Evolutionary conservation across 2,797 vertebrate species (phyloP), one percentile per base, ranked within the genome.

Genomic region (Thunnus albacares): DNA sequence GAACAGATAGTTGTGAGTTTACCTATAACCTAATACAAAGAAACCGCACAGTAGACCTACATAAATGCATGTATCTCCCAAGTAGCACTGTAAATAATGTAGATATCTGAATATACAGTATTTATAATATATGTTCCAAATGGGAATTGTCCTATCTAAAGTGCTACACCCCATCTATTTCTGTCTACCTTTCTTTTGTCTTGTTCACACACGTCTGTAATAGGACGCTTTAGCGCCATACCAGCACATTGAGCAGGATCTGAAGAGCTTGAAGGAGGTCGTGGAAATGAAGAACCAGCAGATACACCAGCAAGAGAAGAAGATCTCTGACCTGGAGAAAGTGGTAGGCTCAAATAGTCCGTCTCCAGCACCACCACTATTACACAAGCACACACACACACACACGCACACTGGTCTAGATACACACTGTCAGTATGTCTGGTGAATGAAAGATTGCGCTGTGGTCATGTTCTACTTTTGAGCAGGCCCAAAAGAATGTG

Each of bases 271-370:
- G 81, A 98, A 97, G 86, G 97, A 98, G 62, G 96, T 99, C 56
- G 92, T 99, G 53, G 97, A 99, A 91, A 97, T 99, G 97, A 99
- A 99, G 93, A 99, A 98, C 91, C 96, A 97, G 79, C 97, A 98
- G 82, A 99, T 99, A 79, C 98, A 98, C 86, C 95, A 98, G 59
- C 98, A 99, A 75, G 98, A 99, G 82, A 97, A 96, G 90, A 97
- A 96, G 90, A 99, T 99, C 28, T 94, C 97, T 45, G 97, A 99
- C 64, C 91, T 99, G 79, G 97, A 99, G 89, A 99, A 96, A 95
- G 96, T 99, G 96, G 98, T 99, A 95, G 95, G 96, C 92, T 94
- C 85, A 93, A 87, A 91, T 84, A 89, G 62, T 55, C 90, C 4
- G 2, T 38, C 17, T 35, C 45, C 10, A 9, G 17, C 38, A 7